Conservation (phyloP, 2,797 vertebrate genomes). For the Aplochiton taeniatus region DNA sequence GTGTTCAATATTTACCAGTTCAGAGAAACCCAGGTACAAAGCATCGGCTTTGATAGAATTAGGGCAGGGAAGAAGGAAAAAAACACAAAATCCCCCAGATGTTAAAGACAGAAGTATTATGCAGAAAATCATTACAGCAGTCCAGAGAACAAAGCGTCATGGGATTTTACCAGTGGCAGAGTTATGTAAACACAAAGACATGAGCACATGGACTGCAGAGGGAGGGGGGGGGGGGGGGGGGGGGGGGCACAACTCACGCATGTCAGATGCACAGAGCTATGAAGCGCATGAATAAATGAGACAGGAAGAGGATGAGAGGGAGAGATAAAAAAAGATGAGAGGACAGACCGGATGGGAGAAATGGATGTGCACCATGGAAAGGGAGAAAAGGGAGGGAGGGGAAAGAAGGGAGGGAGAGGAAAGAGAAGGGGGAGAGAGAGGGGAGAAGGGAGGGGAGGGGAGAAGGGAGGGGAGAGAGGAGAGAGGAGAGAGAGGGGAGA, state of each 20-base stretch:
- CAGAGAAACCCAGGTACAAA: too few relatives aligned
- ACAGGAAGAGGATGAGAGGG: too few relatives aligned
- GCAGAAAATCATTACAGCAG: not conserved
- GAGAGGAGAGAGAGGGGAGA: not conserved
- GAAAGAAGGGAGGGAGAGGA: not conserved
- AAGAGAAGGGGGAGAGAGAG: not conserved
- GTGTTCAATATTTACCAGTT: too few relatives aligned
- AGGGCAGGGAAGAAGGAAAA: too few relatives aligned
- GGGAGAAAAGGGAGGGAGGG: not conserved
- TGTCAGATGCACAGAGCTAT: too few relatives aligned
- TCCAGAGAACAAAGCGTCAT: not conserved
- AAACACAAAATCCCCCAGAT: too few relatives aligned
- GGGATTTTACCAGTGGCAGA: not conserved
- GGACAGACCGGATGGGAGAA: too few relatives aligned
- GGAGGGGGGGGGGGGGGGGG: not conserved
- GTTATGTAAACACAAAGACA: slow-evolving; percentile 25
- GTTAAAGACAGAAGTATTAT: not conserved
- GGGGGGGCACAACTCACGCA: too few relatives aligned
- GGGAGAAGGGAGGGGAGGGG: not conserved
- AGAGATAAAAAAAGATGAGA: not conserved
- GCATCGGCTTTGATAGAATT: too few relatives aligned
- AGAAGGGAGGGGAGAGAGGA: not conserved
- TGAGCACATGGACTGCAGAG: not conserved
- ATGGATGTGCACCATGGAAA: not conserved
- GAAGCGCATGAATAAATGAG: too few relatives aligned